These are phyloP conservation scores for Adelosebastes latens DNA, from an alignment of 2,797 vertebrate genomes.

Conservation along the genomic window DNA sequence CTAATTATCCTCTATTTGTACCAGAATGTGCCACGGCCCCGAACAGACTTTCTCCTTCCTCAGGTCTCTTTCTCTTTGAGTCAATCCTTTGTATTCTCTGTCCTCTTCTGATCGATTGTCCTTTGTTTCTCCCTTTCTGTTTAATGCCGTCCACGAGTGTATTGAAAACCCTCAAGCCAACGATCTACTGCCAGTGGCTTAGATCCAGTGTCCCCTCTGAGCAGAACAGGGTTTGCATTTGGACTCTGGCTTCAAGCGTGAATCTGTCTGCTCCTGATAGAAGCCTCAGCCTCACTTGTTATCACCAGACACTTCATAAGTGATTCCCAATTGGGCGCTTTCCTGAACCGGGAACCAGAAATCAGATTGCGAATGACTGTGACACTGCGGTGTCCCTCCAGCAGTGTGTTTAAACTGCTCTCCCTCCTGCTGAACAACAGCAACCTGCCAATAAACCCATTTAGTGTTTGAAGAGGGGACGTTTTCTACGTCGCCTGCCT, in stretches of 20 bases:
- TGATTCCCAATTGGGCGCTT: slow-evolving; percentile 71
- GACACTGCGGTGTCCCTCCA: slow-evolving; percentile 49
- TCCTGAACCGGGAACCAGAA: slow-evolving; percentile 57
- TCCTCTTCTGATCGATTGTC: background rate
- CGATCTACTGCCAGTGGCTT: slow-evolving; percentile 4
- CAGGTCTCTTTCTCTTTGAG: background rate
- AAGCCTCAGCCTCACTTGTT: slow-evolving; percentile 62
- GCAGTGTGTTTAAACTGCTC: slow-evolving; percentile 42
- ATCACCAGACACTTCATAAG: slow-evolving; percentile 72
- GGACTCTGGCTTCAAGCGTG: slow-evolving; percentile 26
- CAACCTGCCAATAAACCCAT: slow-evolving; percentile 62
- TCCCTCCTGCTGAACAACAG: slow-evolving; percentile 46
- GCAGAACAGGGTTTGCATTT: slow-evolving; percentile 25
- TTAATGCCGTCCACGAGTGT: background rate
- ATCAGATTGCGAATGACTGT: slow-evolving; percentile 62
- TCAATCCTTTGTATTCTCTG: background rate
- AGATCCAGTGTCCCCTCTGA: slow-evolving; percentile 7
- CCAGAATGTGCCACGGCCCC: background rate
- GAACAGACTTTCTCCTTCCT: background rate
- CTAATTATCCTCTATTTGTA: background rate
- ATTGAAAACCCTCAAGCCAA: slow-evolving; percentile 3
- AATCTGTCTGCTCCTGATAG: slow-evolving; percentile 61
- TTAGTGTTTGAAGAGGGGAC: slow-evolving; percentile 50
- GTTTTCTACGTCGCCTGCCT: background rate
- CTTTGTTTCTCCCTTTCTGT: background rate